Percentiles rank a stretch among this genome's conserved stretches.
phyloP scores from a whole-genome alignment of 2,113 vertebrate species.

The Lepisosteus oculatus region DNA sequence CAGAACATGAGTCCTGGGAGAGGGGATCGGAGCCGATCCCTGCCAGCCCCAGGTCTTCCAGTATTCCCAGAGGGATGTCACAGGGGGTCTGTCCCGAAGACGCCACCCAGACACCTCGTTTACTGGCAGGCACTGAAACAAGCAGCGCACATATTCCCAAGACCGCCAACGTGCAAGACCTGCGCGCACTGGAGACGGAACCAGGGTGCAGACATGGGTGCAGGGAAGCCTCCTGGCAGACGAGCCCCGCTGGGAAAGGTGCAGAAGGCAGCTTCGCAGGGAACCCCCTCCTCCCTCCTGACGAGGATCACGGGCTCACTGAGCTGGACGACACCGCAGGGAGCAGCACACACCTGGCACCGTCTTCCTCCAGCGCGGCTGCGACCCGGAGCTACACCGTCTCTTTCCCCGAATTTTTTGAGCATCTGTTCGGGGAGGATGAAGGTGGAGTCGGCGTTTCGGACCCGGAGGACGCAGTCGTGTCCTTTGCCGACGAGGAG shows the following conservation, averaged over 20 bases:
- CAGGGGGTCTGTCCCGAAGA: constrained; percentile 14
- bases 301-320: constrained; percentile 14
- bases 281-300: too few species aligned
- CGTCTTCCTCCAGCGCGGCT: constrained; percentile 32
- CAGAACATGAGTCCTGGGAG: constrained; percentile 39
- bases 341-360: constrained; percentile 24
- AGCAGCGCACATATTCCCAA: constrained; percentile 49
- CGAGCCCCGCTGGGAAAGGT: constrained; percentile 20
- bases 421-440: constrained; percentile 53
- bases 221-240: constrained; percentile 33
- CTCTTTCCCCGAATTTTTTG: constrained; percentile 53
- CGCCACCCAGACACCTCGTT: constrained; percentile 23
- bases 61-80: too few species aligned
- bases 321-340: constrained; percentile 6
- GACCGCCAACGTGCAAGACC: constrained; percentile 55
- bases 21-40: constrained; percentile 25
- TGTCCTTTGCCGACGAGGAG: constrained; percentile 22
- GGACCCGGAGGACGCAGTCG: constrained; percentile 21
- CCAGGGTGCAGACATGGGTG: neutral
- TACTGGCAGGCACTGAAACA: constrained; percentile 30
- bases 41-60: too few species aligned
- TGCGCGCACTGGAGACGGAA: constrained; percentile 45
- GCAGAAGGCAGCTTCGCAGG: constrained; percentile 8
- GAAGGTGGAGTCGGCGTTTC: constrained; percentile 25
- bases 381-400: constrained; percentile 34